These are phyloP conservation scores for Thereva nobilitata DNA, from an alignment of 2,888 invertebrate species.

Conservation along the genomic window DNA sequence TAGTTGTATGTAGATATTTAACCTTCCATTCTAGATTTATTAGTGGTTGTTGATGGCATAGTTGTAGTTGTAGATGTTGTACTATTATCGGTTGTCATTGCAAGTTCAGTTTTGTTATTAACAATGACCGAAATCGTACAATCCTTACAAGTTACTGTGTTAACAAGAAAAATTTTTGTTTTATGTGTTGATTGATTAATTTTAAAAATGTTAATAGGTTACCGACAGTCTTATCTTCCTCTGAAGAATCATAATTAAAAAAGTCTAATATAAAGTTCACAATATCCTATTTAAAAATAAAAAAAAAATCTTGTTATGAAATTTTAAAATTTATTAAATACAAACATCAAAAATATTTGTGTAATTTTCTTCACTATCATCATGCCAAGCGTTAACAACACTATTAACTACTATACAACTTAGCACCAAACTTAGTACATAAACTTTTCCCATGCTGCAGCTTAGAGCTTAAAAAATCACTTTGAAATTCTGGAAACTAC, in stretches of 20 bases:
- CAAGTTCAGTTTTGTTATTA: constrained; percentile 18
- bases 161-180: constrained; percentile 16
- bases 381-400: too few relatives aligned
- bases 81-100: too few relatives aligned
- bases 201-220: background rate
- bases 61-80: background rate
- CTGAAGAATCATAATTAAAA: constrained; percentile 39
- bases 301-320: too few relatives aligned
- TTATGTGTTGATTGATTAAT: constrained; percentile 43
- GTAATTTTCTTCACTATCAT: background rate
- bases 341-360: background rate
- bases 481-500: too few relatives aligned
- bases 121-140: constrained; percentile 47
- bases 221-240: constrained; percentile 35
- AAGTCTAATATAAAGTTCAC: background rate
- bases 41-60: too few relatives aligned
- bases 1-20: too few relatives aligned
- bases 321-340: too few relatives aligned
- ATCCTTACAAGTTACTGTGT: constrained; percentile 48
- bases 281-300: background rate
- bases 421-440: too few relatives aligned
- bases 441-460: too few relatives aligned
- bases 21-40: too few relatives aligned
- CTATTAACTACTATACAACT: too few relatives aligned
- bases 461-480: too few relatives aligned